phyloP scores from a whole-genome alignment of 2,113 vertebrate species.

The Tapirus terrestris region DNA sequence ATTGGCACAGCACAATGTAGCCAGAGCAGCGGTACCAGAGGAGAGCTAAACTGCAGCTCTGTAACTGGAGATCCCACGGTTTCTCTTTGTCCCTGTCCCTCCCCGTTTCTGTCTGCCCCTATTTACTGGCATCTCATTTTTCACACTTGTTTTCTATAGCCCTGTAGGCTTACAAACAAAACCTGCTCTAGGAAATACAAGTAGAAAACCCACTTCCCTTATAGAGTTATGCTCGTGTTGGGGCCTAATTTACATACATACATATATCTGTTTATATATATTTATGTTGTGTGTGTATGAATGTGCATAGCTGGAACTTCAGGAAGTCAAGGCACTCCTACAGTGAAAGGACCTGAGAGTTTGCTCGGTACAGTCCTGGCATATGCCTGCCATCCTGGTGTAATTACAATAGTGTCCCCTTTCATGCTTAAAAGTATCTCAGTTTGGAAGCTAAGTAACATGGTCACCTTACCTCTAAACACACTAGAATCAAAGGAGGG shows the following conservation, averaged over 20 bases:
- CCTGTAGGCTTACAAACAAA: background rate
- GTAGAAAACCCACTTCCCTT: background rate
- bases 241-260: background rate
- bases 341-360: background rate
- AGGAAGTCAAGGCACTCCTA: background rate
- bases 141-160: background rate
- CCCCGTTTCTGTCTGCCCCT: background rate
- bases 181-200: background rate
- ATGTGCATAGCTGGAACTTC: background rate
- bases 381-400: background rate
- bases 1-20: background rate
- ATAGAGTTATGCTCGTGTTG: background rate
- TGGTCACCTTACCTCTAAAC: background rate
- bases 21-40: background rate
- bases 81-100: background rate
- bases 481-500: background rate
- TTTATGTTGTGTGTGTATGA: background rate
- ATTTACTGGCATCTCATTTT: background rate
- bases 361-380: background rate
- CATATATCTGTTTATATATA: background rate
- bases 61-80: background rate
- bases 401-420: background rate
- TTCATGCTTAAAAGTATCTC: background rate
- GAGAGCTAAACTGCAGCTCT: background rate
- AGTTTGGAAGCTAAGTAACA: slow-evolving; percentile 44